A percentile compares a stretch with the other conserved stretches of the same genome.
These are phyloP conservation scores for Clupea harengus DNA, from an alignment of 2,113 vertebrate species.

Conservation along the genomic window DNA sequence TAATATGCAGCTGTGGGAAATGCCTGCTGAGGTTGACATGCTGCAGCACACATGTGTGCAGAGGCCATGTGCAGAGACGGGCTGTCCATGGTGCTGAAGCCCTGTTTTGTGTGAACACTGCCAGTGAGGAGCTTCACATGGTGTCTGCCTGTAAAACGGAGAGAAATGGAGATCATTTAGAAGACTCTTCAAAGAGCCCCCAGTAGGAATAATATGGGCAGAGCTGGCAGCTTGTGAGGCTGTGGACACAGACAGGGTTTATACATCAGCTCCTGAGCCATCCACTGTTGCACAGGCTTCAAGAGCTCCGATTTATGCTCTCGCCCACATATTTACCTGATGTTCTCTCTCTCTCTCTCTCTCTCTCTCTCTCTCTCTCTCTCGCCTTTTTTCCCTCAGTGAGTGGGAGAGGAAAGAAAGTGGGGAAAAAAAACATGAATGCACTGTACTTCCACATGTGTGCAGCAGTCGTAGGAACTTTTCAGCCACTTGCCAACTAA, in stretches of 20 bases:
- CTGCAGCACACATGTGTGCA: too few relatives aligned
- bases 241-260: neutral
- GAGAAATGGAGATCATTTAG: neutral
- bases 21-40: too few relatives aligned
- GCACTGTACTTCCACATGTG: conserved; percentile 16
- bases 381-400: conserved; percentile 20
- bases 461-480: neutral
- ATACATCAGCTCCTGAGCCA: conserved; percentile 16
- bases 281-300: conserved; percentile 33
- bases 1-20: too few relatives aligned
- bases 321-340: conserved; percentile 31
- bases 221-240: neutral
- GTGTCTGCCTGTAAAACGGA: neutral
- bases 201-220: neutral
- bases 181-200: neutral
- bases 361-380: neutral
- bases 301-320: conserved; percentile 16
- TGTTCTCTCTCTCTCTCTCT: conserved; percentile 20
- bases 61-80: too few relatives aligned
- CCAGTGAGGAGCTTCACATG: neutral
- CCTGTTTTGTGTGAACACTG: neutral
- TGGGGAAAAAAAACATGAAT: conserved; percentile 45
- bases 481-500: neutral
- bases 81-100: too few relatives aligned
- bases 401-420: conserved; percentile 45